Evolutionary conservation across 2,797 vertebrate species (phyloP), one percentile per base, ranked within the genome.

Genomic region (Labroides dimidiatus): DNA sequence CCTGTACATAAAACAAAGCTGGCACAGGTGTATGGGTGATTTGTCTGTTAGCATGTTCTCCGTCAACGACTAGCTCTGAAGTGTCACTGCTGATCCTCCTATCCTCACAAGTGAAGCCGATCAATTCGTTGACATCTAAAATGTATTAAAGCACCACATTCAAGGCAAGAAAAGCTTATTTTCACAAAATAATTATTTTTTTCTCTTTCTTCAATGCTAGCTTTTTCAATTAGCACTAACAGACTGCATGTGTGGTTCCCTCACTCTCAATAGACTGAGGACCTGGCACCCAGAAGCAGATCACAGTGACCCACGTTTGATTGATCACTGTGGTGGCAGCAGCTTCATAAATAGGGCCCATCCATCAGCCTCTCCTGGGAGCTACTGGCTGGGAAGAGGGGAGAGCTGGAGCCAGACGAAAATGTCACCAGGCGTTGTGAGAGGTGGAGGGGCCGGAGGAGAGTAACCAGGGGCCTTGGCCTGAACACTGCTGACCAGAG

Each of bases 301-400:
- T 92, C 84, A 76, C 75, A 77, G 82, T 84, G 77, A 85, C 86
- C 84, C 36, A 19, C 74, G 52, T 84, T 78, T 94, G 93, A 94
- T 93, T 91, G 94, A 94, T 95, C 91, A 88, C 84, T 82, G 79
- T 79, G 84, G 87, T 90, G 90, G 90, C 91, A 91, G 92, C 87
- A 75, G 93, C 93, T 93, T 92, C 92, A 94, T 94, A 93, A 94
- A 92, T 86, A 76, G 84, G 69, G 63, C 80, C 81, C 86, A 94
- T 94, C 93, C 92, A 94, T 94, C 93, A 94, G 88, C 73, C 84
- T 92, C 91, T 92, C 84, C 77, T 66, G 88, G 88, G 90, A 88
- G 72, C 72, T 71, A 71, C 73, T 75, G 84, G 72, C 67, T 70
- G 66, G 58, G 49, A 70, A 63, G 72, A 71, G 72, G 68, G 65